Base-by-base conservation (phyloP, 2,888 invertebrate species). In the Nomada ferruginata region DNA sequence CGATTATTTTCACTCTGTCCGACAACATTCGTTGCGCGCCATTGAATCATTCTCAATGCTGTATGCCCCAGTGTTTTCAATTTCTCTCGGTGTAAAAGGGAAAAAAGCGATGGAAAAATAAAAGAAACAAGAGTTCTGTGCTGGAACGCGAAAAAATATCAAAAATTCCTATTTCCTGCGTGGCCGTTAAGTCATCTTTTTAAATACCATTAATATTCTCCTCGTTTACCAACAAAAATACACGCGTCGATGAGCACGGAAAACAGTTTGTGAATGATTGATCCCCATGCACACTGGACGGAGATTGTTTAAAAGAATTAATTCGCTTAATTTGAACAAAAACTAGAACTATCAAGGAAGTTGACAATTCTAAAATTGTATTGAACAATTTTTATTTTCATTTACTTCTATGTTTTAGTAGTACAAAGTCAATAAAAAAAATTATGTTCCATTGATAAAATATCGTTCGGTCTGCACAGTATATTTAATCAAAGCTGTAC, bases 201-300 rank as follows among this genome's bases (percentile, higher is more conserved):
- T 82, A 76, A 82, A 76, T 69, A 76, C 81, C 76, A 81, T 52
- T 64, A 52, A 69, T 64, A 18, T 20, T n/a, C 52, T 44, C 23
- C 57, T 36, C 59, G 52, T 82, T 72, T 72, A 55, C 72, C 44
- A 23, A 65, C 42, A 52, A 57, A 44, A 53, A 7, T 9, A 2
- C 23, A 9, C 29, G 29, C 10, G n/a, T 23, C n/a, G 11, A 13
- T 18, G 11, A 44, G 15, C 52, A 42, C 23, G 47, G 13, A 47
- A 78, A 79, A 79, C 36, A 69, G 42, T 18, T 3, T 55, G 3
- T 23, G 57, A 52, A 44, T 36, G 11, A n/a, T 55, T 20, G 29
- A 26, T 50, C n/a, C 2, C 18, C 29, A 5, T 5, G 29, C 29
- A 29, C 29, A 29, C 29, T 5, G 29, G 5, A 29, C 5, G 29